Base-by-base conservation (phyloP, 2,113 vertebrate species). In the Centrocercus urophasianus region DNA sequence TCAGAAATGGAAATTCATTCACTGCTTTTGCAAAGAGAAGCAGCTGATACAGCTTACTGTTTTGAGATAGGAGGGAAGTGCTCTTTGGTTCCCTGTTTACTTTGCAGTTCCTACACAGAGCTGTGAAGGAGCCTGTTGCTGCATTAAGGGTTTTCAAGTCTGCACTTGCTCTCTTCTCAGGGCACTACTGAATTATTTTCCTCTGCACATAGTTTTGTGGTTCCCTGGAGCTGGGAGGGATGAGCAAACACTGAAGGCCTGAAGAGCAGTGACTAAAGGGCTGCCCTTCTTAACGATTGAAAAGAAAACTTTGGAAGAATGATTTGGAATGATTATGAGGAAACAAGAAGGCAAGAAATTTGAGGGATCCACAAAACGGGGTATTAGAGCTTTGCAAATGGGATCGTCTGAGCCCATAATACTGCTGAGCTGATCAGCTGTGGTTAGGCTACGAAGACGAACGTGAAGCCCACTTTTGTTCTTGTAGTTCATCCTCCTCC, bases 171-270 rank as follows among this genome's bases (percentile, higher is more conserved):
- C 13, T 34, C 30, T 48, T n/a, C 67, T 86, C 7, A 6, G 21
- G 13, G n/a, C 40, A 79, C 36, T 30, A 30, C 43, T 50, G 42
- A 32, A 25, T 19, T 25, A 25, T 59, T 74, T 72, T 61, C 40
- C 48, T 88, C 43, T 10, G 28, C 1, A 1, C 0, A 1, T 17
- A 0, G 0, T 45, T 77, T 45, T 81, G 34, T 28, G 32, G n/a
- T 64, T 95, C 32, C 47, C 28, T 64, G 32, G 40, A 48, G 20
- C 60, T 63, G 67, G 42, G 52, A 64, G 34, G 36, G 50, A n/a
- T 67, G 34, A 80, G 56, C 54, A 71, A 19, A 19, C 5, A 8
- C 9, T 34, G n/a, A 61, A 57, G 28, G 52, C 36, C 7, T 86
- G 38, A 59, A 61, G 50, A 78, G 73, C 50, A 71, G 18, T 57